Percentiles rank a stretch among this genome's conserved stretches.
These are phyloP conservation scores for Clostera curtula DNA, from an alignment of 2,888 invertebrate species.

Conservation along the genomic window DNA sequence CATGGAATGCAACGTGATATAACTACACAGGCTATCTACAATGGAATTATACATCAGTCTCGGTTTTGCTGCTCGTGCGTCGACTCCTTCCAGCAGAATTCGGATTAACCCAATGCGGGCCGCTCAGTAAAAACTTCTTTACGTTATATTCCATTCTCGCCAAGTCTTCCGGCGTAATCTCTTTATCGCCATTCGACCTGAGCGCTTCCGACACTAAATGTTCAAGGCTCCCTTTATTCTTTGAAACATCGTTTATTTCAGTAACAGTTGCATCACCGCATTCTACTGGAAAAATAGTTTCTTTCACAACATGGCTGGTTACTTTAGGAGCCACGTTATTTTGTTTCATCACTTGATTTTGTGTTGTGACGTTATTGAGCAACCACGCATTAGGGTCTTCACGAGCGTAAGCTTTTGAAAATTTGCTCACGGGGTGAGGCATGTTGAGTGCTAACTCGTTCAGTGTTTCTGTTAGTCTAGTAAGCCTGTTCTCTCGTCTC, in stretches of 20 bases:
- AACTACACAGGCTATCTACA: conserved; percentile 32
- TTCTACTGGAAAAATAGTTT: conserved; percentile 63
- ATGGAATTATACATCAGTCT: conserved; percentile 70
- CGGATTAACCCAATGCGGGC: conserved; percentile 56
- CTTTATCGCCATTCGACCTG: conserved; percentile 47
- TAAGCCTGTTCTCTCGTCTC: conserved; percentile 52
- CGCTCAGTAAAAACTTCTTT: conserved; percentile 81
- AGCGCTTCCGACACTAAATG: conserved; percentile 41
- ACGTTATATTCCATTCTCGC: conserved; percentile 86
- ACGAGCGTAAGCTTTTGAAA: conserved; percentile 45
- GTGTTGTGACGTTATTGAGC: conserved; percentile 30
- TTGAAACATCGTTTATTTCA: conserved; percentile 51
- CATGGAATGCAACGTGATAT: conserved; percentile 19
- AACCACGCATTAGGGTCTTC: conserved; percentile 47
- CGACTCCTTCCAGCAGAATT: conserved; percentile 47
- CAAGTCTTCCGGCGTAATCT: conserved; percentile 73
- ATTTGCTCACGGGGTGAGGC: conserved; percentile 68
- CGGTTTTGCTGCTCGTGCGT: conserved; percentile 71
- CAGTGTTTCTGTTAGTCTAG: conserved; percentile 55
- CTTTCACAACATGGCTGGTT: conserved; percentile 47
- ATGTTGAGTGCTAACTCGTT: conserved; percentile 64
- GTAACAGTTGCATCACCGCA: conserved; percentile 52
- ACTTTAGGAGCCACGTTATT: conserved; percentile 29
- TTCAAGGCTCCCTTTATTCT: conserved; percentile 29
- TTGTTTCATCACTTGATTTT: conserved; percentile 27